Evolutionary conservation across 2,797 vertebrate genomes (phyloP), one percentile per base, ranked within the genome.

Genomic region (Aplochiton taeniatus): DNA sequence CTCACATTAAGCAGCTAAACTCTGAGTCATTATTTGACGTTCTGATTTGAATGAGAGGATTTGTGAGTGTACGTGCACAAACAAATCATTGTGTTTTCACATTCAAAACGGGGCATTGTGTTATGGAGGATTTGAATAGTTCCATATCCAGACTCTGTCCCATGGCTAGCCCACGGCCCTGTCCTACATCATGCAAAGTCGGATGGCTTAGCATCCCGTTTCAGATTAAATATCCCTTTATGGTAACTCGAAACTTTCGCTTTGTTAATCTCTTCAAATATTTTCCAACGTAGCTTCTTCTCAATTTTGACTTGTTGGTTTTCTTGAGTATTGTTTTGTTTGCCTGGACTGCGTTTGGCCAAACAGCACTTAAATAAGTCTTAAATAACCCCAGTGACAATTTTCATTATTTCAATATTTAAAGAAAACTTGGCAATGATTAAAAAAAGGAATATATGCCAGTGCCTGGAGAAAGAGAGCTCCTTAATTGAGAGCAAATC

Each of bases 401-500:
- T 53, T 75, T 65, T 61, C 69, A 75, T 85, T 76, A 73, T 73
- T 83, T 74, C 65, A 64, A 58, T 74, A 57, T 83, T 86, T 73
- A 78, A 78, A 71, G 63, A 63, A 67, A 62, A 63, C 63, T 44
- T 77, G 71, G 45, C 70, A 42, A 60, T 62, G 61, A 54, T 43
- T 31, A 31, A 31, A 31, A 31, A 31, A 31, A 74, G 80, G 82
- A 74, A 52, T 19, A 52, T 42, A 59, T 76, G 74, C 73, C 83
- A 78, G 70, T 4, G 76, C 82, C 76, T 73, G 69, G 74, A 78
- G 80, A 82, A 74, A 87, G 79, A 71, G 43, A 77, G 65, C 71
- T 71, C 73, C 72, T 80, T 87, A 90, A 88, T 87, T 87, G 85
- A 86, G 80, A 85, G 68, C 50, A 74, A 88, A 77, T 80, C 78